Conservation (phyloP, 2,888 invertebrate species). For the Megaustenia siamemsis region DNA sequence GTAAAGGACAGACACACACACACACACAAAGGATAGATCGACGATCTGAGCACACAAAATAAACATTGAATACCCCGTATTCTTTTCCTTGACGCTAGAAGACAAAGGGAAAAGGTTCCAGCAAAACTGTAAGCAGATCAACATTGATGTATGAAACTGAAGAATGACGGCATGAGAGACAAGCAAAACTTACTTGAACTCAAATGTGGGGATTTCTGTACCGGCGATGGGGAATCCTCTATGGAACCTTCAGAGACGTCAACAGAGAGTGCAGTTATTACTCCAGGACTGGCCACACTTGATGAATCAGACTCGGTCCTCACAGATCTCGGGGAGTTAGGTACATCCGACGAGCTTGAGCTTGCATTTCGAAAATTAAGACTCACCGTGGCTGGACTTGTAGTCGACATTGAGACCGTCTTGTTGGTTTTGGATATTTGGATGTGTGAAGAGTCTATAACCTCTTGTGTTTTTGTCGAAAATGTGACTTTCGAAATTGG, state of each 20-base stretch:
- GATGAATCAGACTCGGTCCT: background rate
- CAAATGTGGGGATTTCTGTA: background rate
- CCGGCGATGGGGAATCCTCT: constrained; percentile 9
- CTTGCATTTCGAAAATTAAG: background rate
- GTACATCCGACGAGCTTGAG: background rate
- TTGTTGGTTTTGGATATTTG: too few species aligned
- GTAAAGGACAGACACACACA: too few species aligned
- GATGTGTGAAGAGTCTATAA: background rate
- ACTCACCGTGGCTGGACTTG: background rate
- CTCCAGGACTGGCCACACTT: background rate
- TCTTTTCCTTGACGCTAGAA: too few species aligned
- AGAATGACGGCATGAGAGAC: too few species aligned
- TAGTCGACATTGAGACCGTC: background rate
- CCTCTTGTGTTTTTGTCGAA: background rate
- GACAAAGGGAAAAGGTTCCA: too few species aligned
- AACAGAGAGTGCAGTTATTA: background rate
- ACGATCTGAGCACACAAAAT: too few species aligned
- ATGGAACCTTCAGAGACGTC: background rate
- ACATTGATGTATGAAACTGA: too few species aligned
- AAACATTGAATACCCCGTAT: too few species aligned
- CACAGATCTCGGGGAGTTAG: background rate
- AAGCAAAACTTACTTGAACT: constrained; percentile 30
- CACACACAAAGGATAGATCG: too few species aligned
- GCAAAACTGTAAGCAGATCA: too few species aligned
- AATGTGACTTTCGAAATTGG: background rate